phyloP scores from a whole-genome alignment of 2,888 invertebrate genomes.

The Trichopria drosophilae region DNA sequence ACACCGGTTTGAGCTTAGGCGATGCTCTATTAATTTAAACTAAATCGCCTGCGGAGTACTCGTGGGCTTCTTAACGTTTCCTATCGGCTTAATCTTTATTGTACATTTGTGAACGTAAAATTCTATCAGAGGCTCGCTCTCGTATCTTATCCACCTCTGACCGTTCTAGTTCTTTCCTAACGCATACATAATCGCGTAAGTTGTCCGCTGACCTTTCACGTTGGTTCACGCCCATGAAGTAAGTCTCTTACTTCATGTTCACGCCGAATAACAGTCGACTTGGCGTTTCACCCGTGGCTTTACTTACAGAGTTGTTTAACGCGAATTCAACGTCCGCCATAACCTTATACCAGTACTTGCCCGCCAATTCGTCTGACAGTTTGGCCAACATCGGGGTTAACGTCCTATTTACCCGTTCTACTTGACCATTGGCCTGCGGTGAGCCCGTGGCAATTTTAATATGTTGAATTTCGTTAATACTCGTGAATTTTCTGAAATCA shows the following conservation, averaged over 20 bases:
- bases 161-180: constrained; percentile 21
- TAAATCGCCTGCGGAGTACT: constrained; percentile 20
- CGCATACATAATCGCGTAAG: constrained; percentile 33
- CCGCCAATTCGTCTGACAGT: constrained; percentile 14
- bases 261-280: constrained; percentile 43
- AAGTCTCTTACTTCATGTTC: too few relatives aligned
- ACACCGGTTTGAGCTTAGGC: constrained; percentile 26
- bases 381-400: constrained; percentile 32
- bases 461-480: constrained; percentile 26
- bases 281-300: constrained; percentile 42
- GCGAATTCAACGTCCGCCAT: constrained; percentile 29
- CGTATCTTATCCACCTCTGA: constrained; percentile 34
- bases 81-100: constrained; percentile 35
- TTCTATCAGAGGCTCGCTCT: constrained; percentile 23
- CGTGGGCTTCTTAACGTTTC: constrained; percentile 31
- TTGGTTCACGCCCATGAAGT: too few relatives aligned
- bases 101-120: constrained; percentile 37
- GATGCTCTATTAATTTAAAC: constrained; percentile 25
- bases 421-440: constrained; percentile 39
- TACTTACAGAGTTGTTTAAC: constrained; percentile 34
- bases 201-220: constrained; percentile 32
- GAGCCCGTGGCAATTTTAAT: constrained; percentile 36
- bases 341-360: constrained; percentile 33
- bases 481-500: constrained; percentile 34
- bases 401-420: constrained; percentile 33